Evolutionary conservation across 2,888 invertebrate genomes (phyloP).

Genomic region (Punctoribates punctum): DNA sequence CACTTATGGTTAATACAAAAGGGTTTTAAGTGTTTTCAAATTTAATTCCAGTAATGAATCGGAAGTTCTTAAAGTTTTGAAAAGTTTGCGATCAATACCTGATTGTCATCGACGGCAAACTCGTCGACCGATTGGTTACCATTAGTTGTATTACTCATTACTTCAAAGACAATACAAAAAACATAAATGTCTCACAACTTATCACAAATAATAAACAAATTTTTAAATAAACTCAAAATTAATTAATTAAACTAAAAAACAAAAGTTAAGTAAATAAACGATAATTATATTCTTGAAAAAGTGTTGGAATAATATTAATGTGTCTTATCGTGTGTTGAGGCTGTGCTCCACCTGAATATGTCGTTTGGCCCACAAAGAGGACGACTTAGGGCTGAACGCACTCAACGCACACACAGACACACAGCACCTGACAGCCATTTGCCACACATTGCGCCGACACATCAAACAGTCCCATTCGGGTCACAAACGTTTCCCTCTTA

Average conservation of each 20-base stretch:
- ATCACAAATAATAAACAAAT: not conserved
- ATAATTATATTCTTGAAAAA: not conserved
- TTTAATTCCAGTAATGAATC: too few relatives aligned
- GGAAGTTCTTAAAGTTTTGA: not conserved
- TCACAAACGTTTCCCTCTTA: too few relatives aligned
- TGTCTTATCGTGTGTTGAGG: not conserved
- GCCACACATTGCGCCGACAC: not conserved
- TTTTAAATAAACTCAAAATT: not conserved
- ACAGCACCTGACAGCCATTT: too few relatives aligned
- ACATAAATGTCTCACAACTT: not conserved
- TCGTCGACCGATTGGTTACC: constrained; percentile 29
- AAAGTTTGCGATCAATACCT: not conserved
- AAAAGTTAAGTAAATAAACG: not conserved
- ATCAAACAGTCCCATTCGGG: not conserved
- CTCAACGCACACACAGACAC: too few relatives aligned
- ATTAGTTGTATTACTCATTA: constrained; percentile 27
- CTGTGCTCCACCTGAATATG: constrained; percentile 24
- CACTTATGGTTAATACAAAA: too few relatives aligned
- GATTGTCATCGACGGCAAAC: constrained; percentile 21
- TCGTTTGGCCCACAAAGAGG: constrained; percentile 33
- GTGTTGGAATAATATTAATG: not conserved
- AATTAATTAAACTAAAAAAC: not conserved
- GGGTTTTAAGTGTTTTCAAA: too few relatives aligned
- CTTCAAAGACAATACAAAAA: not conserved
- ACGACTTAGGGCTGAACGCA: not conserved